phyloP scores from a whole-genome alignment of 2,113 vertebrate species.

The Centropus bengalensis region DNA sequence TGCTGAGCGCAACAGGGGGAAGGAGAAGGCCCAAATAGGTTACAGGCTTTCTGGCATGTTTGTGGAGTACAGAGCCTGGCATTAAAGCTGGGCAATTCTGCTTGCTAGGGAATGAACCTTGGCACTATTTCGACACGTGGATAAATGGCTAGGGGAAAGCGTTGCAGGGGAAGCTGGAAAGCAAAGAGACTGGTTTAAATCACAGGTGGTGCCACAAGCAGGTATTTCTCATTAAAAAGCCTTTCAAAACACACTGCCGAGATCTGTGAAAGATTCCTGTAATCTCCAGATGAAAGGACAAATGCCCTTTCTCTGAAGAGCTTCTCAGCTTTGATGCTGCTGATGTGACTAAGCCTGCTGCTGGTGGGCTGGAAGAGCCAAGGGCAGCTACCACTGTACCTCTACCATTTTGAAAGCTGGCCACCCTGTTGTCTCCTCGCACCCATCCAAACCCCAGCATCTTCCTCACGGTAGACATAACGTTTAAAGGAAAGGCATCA shows the following conservation, averaged over 20 bases:
- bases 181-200: not conserved
- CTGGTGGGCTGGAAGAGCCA: constrained; percentile 26
- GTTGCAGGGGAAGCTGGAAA: not conserved
- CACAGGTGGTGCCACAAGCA: constrained; percentile 12
- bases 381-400: not conserved
- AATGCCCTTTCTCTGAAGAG: constrained; percentile 36
- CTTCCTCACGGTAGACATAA: not conserved
- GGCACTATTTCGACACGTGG: not conserved
- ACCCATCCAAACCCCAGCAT: not conserved
- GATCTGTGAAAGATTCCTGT: constrained; percentile 17
- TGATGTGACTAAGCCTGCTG: constrained; percentile 39
- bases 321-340: constrained; percentile 33
- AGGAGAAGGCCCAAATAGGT: not conserved
- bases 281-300: constrained; percentile 57
- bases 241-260: constrained; percentile 16
- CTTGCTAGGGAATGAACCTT: not conserved
- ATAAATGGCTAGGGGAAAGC: not conserved
- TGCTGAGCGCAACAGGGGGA: not conserved
- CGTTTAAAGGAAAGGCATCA: not conserved
- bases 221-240: constrained; percentile 16
- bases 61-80: not conserved
- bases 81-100: not conserved
- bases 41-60: not conserved
- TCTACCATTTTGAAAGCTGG: not conserved
- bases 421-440: not conserved